Percentiles rank a stretch among this genome's conserved stretches.
These are phyloP conservation scores for Pollenia amentaria DNA, from an alignment of 2,888 invertebrate genomes.

Conservation along the genomic window DNA sequence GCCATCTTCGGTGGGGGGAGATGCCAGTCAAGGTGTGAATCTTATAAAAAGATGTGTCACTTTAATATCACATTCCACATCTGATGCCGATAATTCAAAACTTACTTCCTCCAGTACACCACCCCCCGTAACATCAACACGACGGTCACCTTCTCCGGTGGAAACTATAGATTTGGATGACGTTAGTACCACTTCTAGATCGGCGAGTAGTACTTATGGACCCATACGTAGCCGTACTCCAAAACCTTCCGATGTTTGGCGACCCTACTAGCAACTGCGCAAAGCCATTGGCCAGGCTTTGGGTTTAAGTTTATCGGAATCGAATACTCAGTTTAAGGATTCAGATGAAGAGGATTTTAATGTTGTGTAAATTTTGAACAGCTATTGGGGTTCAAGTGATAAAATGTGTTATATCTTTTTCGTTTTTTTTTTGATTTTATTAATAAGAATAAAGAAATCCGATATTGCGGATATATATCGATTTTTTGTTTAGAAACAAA, in stretches of 20 bases:
- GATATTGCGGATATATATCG: too few relatives aligned
- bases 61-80: conserved; percentile 82
- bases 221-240: conserved; percentile 84
- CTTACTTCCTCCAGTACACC: conserved; percentile 83
- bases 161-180: conserved; percentile 83
- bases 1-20: conserved; percentile 64
- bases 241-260: conserved; percentile 90
- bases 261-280: conserved; percentile 88
- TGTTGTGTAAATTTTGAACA: conserved; percentile 31
- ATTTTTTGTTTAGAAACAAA: too few relatives aligned
- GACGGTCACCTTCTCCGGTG: conserved; percentile 87
- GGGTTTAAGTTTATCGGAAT: conserved; percentile 59
- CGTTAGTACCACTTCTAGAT: conserved; percentile 80
- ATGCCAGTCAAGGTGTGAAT: conserved; percentile 80
- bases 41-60: conserved; percentile 83
- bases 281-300: conserved; percentile 77
- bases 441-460: too few relatives aligned
- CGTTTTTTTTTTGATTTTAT: too few relatives aligned
- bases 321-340: conserved; percentile 37
- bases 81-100: conserved; percentile 82
- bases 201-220: conserved; percentile 80
- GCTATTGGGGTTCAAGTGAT: not conserved
- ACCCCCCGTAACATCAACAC: conserved; percentile 84
- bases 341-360: conserved; percentile 59
- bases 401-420: conserved; percentile 10